Evolutionary conservation across 1,140 invertebrate genomes (phyloP).

Genomic region (Solen grandis): DNA sequence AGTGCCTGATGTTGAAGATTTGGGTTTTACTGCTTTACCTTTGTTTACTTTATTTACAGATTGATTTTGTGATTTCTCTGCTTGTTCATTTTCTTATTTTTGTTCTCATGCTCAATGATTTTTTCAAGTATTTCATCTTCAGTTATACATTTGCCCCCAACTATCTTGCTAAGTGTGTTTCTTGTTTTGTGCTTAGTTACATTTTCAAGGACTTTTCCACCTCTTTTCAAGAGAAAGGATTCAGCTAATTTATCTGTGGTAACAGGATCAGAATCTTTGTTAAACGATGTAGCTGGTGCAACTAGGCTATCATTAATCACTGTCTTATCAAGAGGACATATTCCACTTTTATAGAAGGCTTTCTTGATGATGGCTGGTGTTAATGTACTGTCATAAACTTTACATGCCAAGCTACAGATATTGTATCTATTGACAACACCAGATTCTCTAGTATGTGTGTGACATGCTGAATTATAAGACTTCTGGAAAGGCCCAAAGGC

Average conservation of each 20-base stretch:
- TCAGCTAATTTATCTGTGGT: conserved; percentile 4
- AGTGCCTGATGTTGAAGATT: not conserved
- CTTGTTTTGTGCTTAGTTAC: conserved; percentile 3
- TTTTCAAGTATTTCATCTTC: conserved; percentile 19
- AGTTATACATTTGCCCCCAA: conserved; percentile 25
- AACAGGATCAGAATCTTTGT: not conserved
- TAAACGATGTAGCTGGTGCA: conserved; percentile 7
- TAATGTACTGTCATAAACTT: conserved; percentile 49
- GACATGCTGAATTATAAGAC: conserved; percentile 46
- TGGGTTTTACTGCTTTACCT: not conserved
- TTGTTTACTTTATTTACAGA: not conserved
- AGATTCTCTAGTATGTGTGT: conserved; percentile 18
- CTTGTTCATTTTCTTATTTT: conserved; percentile 5
- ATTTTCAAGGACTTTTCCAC: conserved; percentile 28
- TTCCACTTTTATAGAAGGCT: conserved; percentile 52
- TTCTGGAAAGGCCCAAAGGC: conserved; percentile 37
- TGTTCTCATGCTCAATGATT: conserved; percentile 1
- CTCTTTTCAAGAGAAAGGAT: conserved; percentile 8
- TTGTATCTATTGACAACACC: conserved; percentile 45
- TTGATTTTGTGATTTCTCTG: not conserved
- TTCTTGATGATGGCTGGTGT: conserved; percentile 40
- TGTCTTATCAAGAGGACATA: conserved; percentile 34
- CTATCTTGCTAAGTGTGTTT: conserved; percentile 21
- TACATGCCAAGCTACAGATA: conserved; percentile 42
- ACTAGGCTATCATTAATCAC: conserved; percentile 10